phyloP scores from a whole-genome alignment of 2,888 invertebrate species.

The Bombyx huttoni region DNA sequence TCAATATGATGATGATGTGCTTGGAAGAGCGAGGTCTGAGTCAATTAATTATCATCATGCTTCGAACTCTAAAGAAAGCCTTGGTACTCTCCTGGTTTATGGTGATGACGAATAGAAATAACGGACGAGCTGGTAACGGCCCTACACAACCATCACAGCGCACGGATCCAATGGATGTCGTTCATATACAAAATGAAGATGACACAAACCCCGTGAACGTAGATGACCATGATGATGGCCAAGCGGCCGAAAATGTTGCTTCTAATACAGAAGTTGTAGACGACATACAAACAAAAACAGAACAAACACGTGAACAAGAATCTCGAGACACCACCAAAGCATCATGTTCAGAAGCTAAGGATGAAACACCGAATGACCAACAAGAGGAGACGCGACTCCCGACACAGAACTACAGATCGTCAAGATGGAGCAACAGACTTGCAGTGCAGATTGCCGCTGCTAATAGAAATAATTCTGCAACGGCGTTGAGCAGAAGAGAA shows the following conservation, averaged over 20 bases:
- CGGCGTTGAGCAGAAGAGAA: slow-evolving; percentile 50
- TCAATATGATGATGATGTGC: slow-evolving; percentile 70
- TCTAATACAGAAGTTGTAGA: slow-evolving; percentile 1
- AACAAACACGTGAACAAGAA: slow-evolving; percentile 8
- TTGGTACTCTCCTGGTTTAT: slow-evolving; percentile 59
- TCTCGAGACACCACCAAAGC: slow-evolving; percentile 10
- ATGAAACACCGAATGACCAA: slow-evolving; percentile 10
- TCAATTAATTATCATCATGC: slow-evolving; percentile 56
- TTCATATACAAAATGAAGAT: slow-evolving; percentile 52
- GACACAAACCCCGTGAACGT: slow-evolving; percentile 52
- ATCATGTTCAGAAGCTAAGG: slow-evolving; percentile 16
- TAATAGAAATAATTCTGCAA: slow-evolving; percentile 53
- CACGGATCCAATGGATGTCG: slow-evolving; percentile 44
- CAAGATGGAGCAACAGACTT: slow-evolving; percentile 54
- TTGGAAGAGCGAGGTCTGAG: slow-evolving; percentile 58
- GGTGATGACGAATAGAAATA: slow-evolving; percentile 53
- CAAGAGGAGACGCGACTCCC: slow-evolving; percentile 16
- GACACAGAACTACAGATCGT: slow-evolving; percentile 15
- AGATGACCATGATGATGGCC: slow-evolving; percentile 43
- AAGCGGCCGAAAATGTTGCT: background rate
- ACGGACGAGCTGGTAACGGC: slow-evolving; percentile 21
- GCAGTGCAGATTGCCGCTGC: slow-evolving; percentile 63
- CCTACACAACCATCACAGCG: slow-evolving; percentile 28
- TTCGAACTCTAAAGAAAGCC: slow-evolving; percentile 56
- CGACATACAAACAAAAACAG: slow-evolving; percentile 11